These are phyloP conservation scores for Olivierus martensii DNA, from an alignment of 1,140 invertebrate genomes.

Conservation along the genomic window DNA sequence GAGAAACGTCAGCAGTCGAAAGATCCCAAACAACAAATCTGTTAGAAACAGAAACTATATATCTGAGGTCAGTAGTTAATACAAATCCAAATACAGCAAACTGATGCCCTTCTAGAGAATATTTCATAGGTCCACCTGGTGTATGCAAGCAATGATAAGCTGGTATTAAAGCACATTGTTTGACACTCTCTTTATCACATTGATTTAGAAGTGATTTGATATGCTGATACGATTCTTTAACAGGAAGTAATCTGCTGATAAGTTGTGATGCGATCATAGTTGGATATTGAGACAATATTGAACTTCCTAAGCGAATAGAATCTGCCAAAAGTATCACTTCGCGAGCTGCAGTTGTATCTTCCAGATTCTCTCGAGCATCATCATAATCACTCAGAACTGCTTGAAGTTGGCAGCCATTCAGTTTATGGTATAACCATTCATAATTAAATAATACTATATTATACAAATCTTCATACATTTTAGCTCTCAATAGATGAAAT, in stretches of 20 bases:
- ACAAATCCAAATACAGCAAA: slow-evolving; percentile 94
- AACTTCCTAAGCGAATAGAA: slow-evolving; percentile 77
- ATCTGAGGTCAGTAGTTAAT: slow-evolving; percentile 78
- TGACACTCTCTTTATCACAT: slow-evolving; percentile 72
- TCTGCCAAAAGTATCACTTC: slow-evolving; percentile 54
- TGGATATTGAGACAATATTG: slow-evolving; percentile 75
- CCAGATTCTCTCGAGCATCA: slow-evolving; percentile 72
- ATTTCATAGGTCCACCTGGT: slow-evolving; percentile 93
- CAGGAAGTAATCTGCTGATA: slow-evolving; percentile 78
- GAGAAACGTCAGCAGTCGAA: slow-evolving; percentile 77
- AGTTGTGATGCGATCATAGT: slow-evolving; percentile 93
- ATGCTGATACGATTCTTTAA: slow-evolving; percentile 69
- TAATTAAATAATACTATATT: slow-evolving; percentile 93
- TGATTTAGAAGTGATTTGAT: slow-evolving; percentile 73
- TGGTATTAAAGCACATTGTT: slow-evolving; percentile 78
- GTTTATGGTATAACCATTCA: slow-evolving; percentile 90
- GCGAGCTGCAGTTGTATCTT: slow-evolving; percentile 68
- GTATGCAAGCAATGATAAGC: slow-evolving; percentile 92
- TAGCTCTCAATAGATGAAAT: slow-evolving; percentile 78
- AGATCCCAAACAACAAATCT: slow-evolving; percentile 96
- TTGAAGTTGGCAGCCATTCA: slow-evolving; percentile 87
- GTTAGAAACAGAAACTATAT: slow-evolving; percentile 92
- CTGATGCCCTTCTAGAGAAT: slow-evolving; percentile 92
- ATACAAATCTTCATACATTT: slow-evolving; percentile 83
- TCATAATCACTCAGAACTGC: slow-evolving; percentile 90